Conservation (phyloP, 2,113 vertebrate genomes). For the Oryzias celebensis region DNA sequence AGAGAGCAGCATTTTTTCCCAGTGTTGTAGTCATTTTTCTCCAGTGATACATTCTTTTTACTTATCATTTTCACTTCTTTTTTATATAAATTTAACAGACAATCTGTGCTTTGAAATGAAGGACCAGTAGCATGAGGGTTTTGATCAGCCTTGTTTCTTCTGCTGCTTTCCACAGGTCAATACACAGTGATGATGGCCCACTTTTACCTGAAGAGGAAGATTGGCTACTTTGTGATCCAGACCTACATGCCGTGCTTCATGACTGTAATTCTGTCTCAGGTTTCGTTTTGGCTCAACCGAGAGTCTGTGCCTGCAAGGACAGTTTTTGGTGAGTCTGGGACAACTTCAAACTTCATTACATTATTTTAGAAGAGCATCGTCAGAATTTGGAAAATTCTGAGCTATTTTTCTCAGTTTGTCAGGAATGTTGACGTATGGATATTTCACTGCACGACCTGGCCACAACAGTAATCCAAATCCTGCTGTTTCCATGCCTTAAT, state of each 20-base stretch:
- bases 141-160: not conserved
- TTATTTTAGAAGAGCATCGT: not conserved
- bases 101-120: not conserved
- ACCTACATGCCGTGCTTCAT: constrained; percentile 98
- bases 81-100: not conserved
- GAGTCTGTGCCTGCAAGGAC: constrained; percentile 96
- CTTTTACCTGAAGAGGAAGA: constrained; percentile 97
- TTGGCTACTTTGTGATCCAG: constrained; percentile 98
- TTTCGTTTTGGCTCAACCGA: constrained; percentile 97
- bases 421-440: not conserved
- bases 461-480: too few species aligned
- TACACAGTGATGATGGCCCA: constrained; percentile 97
- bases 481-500: constrained; percentile 5
- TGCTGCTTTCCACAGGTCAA: constrained; percentile 79
- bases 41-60: too few species aligned
- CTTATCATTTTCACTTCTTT: too few species aligned
- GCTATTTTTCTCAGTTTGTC: not conserved
- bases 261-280: constrained; percentile 96
- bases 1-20: too few species aligned
- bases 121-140: not conserved
- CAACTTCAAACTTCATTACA: not conserved
- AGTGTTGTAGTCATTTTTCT: too few species aligned
- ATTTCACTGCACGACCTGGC: too few species aligned
- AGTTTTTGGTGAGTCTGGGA: constrained; percentile 89
- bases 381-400: not conserved